phyloP scores from a whole-genome alignment of 2,113 vertebrate species.

The Nannobrachium achirus region DNA sequence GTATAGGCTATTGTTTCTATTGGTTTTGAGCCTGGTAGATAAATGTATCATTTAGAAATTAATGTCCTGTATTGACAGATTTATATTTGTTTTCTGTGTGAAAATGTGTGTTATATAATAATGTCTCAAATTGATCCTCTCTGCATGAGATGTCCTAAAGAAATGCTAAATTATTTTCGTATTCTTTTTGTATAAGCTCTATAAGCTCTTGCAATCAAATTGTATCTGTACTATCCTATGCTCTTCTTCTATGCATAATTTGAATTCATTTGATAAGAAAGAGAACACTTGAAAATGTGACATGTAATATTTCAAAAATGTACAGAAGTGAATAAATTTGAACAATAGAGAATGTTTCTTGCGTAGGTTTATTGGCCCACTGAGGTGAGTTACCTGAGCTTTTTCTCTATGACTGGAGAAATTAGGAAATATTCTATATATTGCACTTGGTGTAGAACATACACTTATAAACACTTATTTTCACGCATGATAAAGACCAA shows the following conservation, averaged over 20 bases:
- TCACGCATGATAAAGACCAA: too few relatives aligned
- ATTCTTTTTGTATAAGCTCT: neutral
- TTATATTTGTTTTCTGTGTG: slow-evolving; percentile 7
- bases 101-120: neutral
- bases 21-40: neutral
- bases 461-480: too few relatives aligned
- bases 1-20: slow-evolving; percentile 9
- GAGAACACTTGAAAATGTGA: neutral
- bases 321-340: slow-evolving; percentile 11
- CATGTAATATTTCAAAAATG: slow-evolving; percentile 14
- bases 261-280: neutral
- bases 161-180: slow-evolving; percentile 1
- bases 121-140: slow-evolving; percentile 3
- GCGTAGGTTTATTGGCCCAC: neutral
- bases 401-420: too few relatives aligned
- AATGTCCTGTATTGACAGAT: slow-evolving; percentile 41
- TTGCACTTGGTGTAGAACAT: too few relatives aligned
- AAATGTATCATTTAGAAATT: slow-evolving; percentile 3
- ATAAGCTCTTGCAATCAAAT: neutral
- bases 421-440: too few relatives aligned
- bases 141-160: slow-evolving; percentile 6
- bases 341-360: slow-evolving; percentile 21
- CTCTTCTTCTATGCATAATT: neutral
- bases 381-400: neutral
- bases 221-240: slow-evolving; percentile 12